phyloP scores from a whole-genome alignment of 2,888 invertebrate species.

The Acrocyrtus sp. region DNA sequence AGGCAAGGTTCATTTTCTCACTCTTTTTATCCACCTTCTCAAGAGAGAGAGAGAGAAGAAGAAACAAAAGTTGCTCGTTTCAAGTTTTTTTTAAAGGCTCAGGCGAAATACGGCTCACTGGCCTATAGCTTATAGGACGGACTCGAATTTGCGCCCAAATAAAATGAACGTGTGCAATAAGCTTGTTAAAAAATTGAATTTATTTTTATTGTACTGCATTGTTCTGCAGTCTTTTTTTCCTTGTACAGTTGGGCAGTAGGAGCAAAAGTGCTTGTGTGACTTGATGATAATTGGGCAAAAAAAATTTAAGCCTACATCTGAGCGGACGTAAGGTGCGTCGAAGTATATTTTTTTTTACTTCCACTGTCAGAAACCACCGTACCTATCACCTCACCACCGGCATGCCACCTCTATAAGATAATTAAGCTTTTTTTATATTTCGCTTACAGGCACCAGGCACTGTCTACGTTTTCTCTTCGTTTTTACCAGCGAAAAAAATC shows the following conservation, averaged over 20 bases:
- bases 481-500: not conserved
- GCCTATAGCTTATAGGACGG: no score
- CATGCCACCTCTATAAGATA: not conserved
- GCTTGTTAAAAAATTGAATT: slow-evolving; percentile 21
- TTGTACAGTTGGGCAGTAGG: not conserved
- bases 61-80: no score
- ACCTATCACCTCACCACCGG: not conserved
- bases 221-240: not conserved
- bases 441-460: not conserved
- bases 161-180: not conserved
- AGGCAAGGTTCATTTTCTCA: no score
- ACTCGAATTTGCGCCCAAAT: no score
- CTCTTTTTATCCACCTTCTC: not conserved
- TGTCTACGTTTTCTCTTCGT: not conserved
- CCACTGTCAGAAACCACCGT: not conserved
- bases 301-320: no score
- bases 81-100: no score
- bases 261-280: no score
- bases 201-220: slow-evolving; percentile 7
- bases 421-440: no score
- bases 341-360: not conserved
- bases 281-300: not conserved
- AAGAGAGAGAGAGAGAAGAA: no score
- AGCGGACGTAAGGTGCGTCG: not conserved
- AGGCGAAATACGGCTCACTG: no score